Percentiles rank a stretch among this genome's conserved stretches.
These are phyloP conservation scores for Nothobranchius kuhntae DNA, from an alignment of 2,113 vertebrate species.

Conservation along the genomic window DNA sequence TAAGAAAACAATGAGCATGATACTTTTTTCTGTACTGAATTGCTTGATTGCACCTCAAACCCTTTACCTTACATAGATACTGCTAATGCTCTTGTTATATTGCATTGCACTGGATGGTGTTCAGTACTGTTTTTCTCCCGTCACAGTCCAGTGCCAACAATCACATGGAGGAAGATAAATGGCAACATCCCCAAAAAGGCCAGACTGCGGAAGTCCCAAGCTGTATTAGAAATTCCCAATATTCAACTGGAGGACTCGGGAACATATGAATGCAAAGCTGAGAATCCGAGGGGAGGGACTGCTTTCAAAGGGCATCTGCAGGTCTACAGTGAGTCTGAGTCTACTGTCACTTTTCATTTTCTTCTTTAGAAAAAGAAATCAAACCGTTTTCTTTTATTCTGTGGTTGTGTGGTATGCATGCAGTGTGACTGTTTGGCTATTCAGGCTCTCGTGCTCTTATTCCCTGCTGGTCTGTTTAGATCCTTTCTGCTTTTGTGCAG, in stretches of 20 bases:
- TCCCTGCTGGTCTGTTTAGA: not conserved
- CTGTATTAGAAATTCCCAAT: conserved; percentile 94
- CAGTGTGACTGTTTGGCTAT: not conserved
- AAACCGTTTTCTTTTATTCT: not conserved
- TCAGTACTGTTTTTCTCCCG: conserved; percentile 33
- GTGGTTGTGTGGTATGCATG: not conserved
- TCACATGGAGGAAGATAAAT: conserved; percentile 96
- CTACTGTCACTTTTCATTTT: not conserved
- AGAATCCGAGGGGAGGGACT: conserved; percentile 91
- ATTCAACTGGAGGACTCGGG: conserved; percentile 93
- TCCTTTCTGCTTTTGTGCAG: not conserved
- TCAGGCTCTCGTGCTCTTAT: not conserved
- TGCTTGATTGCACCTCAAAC: not conserved
- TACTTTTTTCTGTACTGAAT: not conserved
- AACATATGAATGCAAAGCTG: conserved; percentile 93
- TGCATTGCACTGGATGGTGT: not conserved
- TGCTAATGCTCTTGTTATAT: not conserved
- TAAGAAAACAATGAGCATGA: not conserved
- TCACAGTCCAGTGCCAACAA: conserved; percentile 92
- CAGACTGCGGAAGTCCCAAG: conserved; percentile 93
- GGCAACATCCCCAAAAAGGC: conserved; percentile 95
- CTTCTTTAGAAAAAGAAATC: not conserved
- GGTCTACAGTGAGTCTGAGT: conserved; percentile 90
- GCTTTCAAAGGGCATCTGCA: conserved; percentile 94
- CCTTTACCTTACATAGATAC: not conserved